Base-by-base conservation (phyloP, 2,113 vertebrate genomes). In the Pollachius pollachius region DNA sequence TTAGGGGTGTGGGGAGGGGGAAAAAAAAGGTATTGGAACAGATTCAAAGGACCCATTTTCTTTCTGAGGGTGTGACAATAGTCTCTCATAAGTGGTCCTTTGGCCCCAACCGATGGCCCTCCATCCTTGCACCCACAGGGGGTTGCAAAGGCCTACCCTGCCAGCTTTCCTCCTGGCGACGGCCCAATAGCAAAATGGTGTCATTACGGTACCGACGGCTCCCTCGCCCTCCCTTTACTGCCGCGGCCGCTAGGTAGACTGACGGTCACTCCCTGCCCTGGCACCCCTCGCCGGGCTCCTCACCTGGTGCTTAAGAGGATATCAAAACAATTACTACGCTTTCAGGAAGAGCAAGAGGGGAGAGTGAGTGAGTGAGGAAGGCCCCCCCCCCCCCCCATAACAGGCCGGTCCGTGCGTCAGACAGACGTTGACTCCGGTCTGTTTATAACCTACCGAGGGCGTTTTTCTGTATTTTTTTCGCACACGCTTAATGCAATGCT, bases 231-330 rank as follows among this genome's bases (percentile, higher is more conserved):
- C 41, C 41, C 41, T 48, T 48, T 48, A 48, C 41, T 60, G 83
- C 80, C 76, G 62, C 21, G 77, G 80, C 79, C 77, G 79, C 76
- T 78, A 83, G 79, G 75, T 75, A 82, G 81, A 85, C 78, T 80
- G 83, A 72, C 71, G 75, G 75, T 67, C 78, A 77, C 62, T 80
- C 85, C 77, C 72, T 67, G 71, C 63, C 62, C 72, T 74, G 82
- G 76, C 9, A 48, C 85, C 79, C 25, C 65, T 27, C 62, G 5
- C 11, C 1, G 70, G 60, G 59, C 56, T 78, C 15, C 61, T 80
- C 81, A 70, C 73, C 64, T 72, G 68, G 76, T 75, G 69, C 75
- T 72, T 66, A 63, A 80, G 71, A 54, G 52, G 41, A 54, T 75
- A 56, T 4, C 13, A 48, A 48, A 48, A 48, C 41, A 48, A 48